Base-by-base conservation (phyloP, 2,113 vertebrate species). In the Corythornis madagascariensis region DNA sequence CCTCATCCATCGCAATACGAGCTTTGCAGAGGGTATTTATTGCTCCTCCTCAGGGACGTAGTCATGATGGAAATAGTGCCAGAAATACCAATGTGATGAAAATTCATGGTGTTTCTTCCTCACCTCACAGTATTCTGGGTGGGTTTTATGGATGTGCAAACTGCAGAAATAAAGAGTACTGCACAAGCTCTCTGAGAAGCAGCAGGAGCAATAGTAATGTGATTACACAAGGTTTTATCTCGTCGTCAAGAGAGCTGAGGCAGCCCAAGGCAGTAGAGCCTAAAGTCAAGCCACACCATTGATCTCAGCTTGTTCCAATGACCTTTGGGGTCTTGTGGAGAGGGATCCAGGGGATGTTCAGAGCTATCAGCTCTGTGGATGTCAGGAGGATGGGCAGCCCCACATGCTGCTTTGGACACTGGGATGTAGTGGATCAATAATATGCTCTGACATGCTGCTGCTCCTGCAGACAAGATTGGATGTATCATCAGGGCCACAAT, bases 1-100 rank as follows among this genome's bases (percentile, higher is more conserved):
- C 91, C 74, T 84, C 74, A 65, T 75, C 87, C 84, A 5, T 57
- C 0, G 77, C 87, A 85, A 92, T 8, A 28, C 16, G 93, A 94
- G 91, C 94, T 91, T 83, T 73, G 63, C 75, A 31, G 67, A 73
- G 57, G 66, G 91, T 89, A 76, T 95, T 92, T 91, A 85, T 91
- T 85, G 94, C 91, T 93, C 71, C 81, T 81, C 74, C 8, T 52
- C 50, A 57, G 55, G 74, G 40, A 42, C 33, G 6, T 7, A 9
- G 57, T 25, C 53, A 16, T 0, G 0, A 57, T 55, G 78, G 40
- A 76, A 93, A 75, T 11, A 65, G 82, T 69, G 71, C 55, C 71
- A 79, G 84, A 94, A 91, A 76, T 70, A 91, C 56, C 71, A 53
- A 83, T 28, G 45, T 13, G 67, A 73, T 93, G 89, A 93, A 93